A percentile compares a stretch with the other conserved stretches of the same genome.
Conservation (phyloP, 2,888 invertebrate genomes). For the Caenorhabditis sinica region DNA sequence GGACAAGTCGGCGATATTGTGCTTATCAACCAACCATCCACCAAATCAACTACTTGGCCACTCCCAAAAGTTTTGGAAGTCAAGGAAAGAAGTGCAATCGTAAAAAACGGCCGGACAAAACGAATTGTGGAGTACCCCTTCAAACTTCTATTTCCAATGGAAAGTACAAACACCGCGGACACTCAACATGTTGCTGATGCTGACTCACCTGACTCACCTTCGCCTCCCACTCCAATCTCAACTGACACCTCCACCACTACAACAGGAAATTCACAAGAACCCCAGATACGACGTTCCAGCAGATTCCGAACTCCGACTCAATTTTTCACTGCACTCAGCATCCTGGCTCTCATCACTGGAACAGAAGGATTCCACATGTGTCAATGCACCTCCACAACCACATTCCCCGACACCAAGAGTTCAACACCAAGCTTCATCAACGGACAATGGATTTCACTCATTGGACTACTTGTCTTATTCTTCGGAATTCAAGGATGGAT, state of each 20-base stretch:
- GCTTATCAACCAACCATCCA: background rate
- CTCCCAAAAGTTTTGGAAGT: background rate
- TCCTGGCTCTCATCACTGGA: slow-evolving; percentile 4
- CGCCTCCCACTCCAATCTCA: background rate
- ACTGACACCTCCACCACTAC: background rate
- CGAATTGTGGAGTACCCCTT: slow-evolving; percentile 4
- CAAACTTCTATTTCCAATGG: background rate
- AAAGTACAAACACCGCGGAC: background rate
- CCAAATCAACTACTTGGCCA: slow-evolving; percentile 3
- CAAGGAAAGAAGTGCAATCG: slow-evolving; percentile 12
- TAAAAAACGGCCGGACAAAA: slow-evolving; percentile 4
- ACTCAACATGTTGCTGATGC: background rate
- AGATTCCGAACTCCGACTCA: background rate
- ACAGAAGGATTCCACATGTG: background rate
- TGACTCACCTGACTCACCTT: background rate
- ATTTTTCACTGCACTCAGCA: background rate
- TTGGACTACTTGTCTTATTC: background rate
- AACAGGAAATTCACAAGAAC: background rate
- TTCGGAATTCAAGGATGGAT: slow-evolving; percentile 15
- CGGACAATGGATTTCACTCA: background rate
- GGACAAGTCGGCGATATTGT: slow-evolving; percentile 15
- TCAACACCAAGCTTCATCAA: background rate
- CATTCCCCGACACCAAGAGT: background rate
- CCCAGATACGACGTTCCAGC: background rate
- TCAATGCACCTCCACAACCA: background rate